Evolutionary conservation across 2,797 vertebrate genomes (phyloP).

Genomic region (Dryobates pubescens): DNA sequence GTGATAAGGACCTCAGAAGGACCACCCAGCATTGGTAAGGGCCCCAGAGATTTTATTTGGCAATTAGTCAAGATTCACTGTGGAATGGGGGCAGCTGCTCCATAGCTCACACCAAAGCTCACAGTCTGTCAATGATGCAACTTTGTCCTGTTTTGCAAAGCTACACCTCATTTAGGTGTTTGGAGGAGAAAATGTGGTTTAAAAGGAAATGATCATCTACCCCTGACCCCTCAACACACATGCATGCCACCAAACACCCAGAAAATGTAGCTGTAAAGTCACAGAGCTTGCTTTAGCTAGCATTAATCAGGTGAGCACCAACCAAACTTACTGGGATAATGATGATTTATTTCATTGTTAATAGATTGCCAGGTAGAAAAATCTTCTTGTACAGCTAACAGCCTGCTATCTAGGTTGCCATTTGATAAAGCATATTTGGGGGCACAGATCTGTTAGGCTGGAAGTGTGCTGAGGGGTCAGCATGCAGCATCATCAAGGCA

Average conservation of each 20-base stretch:
- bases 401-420: not conserved
- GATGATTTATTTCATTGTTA: conserved; percentile 58
- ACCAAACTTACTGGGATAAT: conserved; percentile 28
- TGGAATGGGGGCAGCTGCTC: conserved; percentile 15
- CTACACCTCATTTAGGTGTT: not conserved
- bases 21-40: not conserved
- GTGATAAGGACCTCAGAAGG: not conserved
- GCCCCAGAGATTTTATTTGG: not conserved
- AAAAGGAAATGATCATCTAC: not conserved
- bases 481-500: accelerated
- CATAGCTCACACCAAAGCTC: not conserved
- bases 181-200: not conserved
- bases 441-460: not conserved
- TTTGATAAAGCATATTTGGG: not conserved
- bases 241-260: not conserved
- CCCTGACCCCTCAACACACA: not conserved
- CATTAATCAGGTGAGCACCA: conserved; percentile 24
- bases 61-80: not conserved
- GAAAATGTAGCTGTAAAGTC: not conserved
- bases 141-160: not conserved
- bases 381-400: not conserved
- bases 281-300: not conserved
- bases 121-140: not conserved
- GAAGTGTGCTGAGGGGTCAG: not conserved
- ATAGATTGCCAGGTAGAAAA: conserved; percentile 51